phyloP scores from a whole-genome alignment of 1,140 invertebrate genomes.

The Drosophila saltans region DNA sequence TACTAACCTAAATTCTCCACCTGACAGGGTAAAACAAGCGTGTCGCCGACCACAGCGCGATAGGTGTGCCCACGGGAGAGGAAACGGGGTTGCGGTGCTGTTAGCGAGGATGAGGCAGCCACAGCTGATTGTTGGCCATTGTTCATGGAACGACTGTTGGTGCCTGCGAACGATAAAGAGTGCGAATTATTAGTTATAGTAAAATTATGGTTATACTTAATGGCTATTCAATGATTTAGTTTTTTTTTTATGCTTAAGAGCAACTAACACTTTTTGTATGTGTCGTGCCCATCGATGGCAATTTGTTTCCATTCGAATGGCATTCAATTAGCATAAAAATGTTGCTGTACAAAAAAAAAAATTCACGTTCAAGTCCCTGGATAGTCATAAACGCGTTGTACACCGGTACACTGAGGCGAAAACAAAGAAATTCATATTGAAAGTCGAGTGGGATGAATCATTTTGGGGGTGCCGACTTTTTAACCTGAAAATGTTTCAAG shows the following conservation, averaged over 20 bases:
- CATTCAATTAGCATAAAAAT: constrained; percentile 82
- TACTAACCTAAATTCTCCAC: constrained; percentile 90
- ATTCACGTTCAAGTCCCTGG: constrained; percentile 54
- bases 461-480: neutral
- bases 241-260: too few relatives aligned
- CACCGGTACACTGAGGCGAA: constrained; percentile 4
- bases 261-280: neutral
- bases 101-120: constrained; percentile 49
- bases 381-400: constrained; percentile 51
- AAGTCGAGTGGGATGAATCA: neutral
- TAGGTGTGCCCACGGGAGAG: constrained; percentile 89
- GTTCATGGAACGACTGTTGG: constrained; percentile 71
- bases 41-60: constrained; percentile 89
- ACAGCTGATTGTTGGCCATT: constrained; percentile 62
- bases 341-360: constrained; percentile 29
- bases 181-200: neutral
- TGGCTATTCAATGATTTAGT: neutral
- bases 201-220: constrained; percentile 22
- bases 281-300: constrained; percentile 46
- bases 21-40: constrained; percentile 89
- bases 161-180: constrained; percentile 49
- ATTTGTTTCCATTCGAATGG: constrained; percentile 70
- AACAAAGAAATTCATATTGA: neutral
- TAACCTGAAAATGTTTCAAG: neutral
- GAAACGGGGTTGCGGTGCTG: constrained; percentile 85